Evolutionary conservation across 1,140 invertebrate species (phyloP).

Genomic region (Eumaeus atala): DNA sequence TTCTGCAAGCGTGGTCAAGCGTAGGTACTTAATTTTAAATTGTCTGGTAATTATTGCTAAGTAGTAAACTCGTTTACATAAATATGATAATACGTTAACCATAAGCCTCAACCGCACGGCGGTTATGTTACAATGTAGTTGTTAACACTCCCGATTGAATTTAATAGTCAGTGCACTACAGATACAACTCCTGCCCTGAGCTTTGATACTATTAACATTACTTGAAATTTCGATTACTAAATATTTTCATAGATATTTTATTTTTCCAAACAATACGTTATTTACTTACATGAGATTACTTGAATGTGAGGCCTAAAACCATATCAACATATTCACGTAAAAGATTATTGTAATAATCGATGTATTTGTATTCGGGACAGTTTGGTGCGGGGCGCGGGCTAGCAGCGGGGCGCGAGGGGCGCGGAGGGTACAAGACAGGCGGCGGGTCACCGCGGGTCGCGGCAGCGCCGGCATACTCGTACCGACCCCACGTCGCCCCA

Average conservation of each 20-base stretch:
- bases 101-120: too few relatives aligned
- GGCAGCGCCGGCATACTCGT: slow-evolving; percentile 57
- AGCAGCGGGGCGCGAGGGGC: slow-evolving; percentile 7
- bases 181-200: too few relatives aligned
- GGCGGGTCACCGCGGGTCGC: slow-evolving; percentile 52
- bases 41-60: background rate
- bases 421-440: slow-evolving; percentile 13
- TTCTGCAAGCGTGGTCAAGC: background rate
- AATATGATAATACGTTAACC: background rate
- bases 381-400: background rate
- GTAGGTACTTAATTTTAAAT: slow-evolving; percentile 3
- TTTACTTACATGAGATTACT: too few relatives aligned
- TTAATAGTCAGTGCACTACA: too few relatives aligned
- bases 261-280: too few relatives aligned
- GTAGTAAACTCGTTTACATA: slow-evolving; percentile 2
- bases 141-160: too few relatives aligned
- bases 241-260: too few relatives aligned
- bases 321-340: background rate
- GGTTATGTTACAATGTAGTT: too few relatives aligned
- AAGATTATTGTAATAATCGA: background rate
- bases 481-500: slow-evolving; percentile 50
- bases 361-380: background rate
- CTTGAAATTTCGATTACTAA: too few relatives aligned
- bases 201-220: too few relatives aligned
- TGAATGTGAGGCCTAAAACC: too few relatives aligned